Evolutionary conservation across 2,113 vertebrate genomes (phyloP).

Genomic region (Phainopepla nitens): DNA sequence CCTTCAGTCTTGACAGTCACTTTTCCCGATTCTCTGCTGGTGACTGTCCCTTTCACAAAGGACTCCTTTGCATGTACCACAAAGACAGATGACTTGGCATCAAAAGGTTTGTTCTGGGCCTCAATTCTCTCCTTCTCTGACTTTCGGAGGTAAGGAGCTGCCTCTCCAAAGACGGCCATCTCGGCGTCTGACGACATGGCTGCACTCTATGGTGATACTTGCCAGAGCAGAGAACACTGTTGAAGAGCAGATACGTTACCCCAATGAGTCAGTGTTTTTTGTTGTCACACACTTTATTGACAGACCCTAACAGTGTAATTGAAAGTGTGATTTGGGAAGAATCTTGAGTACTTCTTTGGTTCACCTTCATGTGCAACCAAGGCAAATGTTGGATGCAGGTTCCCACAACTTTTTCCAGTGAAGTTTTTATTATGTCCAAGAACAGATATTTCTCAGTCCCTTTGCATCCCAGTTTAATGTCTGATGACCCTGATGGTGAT

Average conservation of each 20-base stretch:
- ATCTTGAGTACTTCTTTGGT: not conserved
- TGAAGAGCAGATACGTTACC: not conserved
- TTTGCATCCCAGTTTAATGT: not conserved
- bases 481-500: not conserved
- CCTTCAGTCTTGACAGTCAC: conserved; percentile 29
- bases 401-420: not conserved
- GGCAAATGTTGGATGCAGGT: not conserved
- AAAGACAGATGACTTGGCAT: not conserved
- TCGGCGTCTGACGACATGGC: conserved; percentile 81
- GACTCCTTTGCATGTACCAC: not conserved
- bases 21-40: conserved; percentile 64
- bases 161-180: conserved; percentile 83
- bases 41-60: conserved; percentile 61
- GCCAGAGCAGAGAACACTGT: not conserved
- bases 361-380: not conserved
- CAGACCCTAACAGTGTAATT: not conserved
- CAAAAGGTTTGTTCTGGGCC: not conserved
- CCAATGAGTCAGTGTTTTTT: not conserved
- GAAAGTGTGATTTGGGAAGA: not conserved
- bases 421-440: not conserved
- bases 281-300: not conserved
- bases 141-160: conserved; percentile 83
- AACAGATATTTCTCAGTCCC: rapidly evolving
- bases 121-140: conserved; percentile 71
- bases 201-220: not conserved